phyloP scores from a whole-genome alignment of 2,113 vertebrate species.

The Nibea albiflora region DNA sequence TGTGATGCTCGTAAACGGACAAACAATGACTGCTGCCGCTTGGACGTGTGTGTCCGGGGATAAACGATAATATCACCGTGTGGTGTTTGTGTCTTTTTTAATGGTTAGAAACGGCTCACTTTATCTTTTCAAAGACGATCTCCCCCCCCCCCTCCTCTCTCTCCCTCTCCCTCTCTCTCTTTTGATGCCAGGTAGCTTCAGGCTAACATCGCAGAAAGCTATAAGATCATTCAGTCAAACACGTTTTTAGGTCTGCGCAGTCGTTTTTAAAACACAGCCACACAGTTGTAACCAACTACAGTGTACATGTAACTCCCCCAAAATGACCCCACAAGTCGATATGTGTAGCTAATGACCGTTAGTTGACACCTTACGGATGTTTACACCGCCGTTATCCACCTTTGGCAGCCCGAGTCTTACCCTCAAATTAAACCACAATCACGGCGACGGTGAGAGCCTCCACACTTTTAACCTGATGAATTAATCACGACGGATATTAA shows the following conservation, averaged over 20 bases:
- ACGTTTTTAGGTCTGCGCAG: constrained; percentile 48
- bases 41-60: not conserved
- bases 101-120: not conserved
- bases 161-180: no score
- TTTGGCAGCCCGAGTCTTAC: constrained; percentile 20
- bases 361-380: constrained; percentile 66
- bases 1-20: constrained; percentile 40
- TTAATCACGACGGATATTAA: not conserved
- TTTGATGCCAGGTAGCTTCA: constrained; percentile 69
- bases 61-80: not conserved
- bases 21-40: not conserved
- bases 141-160: no score
- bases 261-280: constrained; percentile 15
- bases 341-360: constrained; percentile 21
- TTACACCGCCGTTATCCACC: constrained; percentile 72
- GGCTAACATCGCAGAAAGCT: constrained; percentile 77
- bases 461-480: constrained; percentile 20
- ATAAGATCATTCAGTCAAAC: constrained; percentile 65
- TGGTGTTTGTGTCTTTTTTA: not conserved
- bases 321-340: not conserved
- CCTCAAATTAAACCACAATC: constrained; percentile 33
- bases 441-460: not conserved
- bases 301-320: not conserved
- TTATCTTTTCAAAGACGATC: constrained; percentile 19
- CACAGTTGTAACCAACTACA: not conserved